phyloP scores from a whole-genome alignment of 2,888 invertebrate species.

The Rhopalosiphum nymphaeae region DNA sequence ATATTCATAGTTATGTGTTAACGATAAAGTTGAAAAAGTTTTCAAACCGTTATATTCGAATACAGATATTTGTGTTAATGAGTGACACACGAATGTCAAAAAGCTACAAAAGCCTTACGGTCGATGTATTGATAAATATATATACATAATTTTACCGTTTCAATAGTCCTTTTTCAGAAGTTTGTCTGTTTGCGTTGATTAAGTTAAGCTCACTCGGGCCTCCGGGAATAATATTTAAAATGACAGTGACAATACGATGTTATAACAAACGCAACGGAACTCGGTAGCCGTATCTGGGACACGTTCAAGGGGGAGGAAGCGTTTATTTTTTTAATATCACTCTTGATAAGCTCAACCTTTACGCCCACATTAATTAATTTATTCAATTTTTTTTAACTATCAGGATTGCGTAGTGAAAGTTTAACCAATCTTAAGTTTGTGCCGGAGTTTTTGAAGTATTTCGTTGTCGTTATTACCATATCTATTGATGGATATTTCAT shows the following conservation, averaged over 20 bases:
- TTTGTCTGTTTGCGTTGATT: not conserved
- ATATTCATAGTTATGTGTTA: not conserved
- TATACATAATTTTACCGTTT: not conserved
- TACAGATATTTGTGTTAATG: not conserved
- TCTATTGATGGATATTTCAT: not conserved
- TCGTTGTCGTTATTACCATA: not conserved
- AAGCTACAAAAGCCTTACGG: not conserved
- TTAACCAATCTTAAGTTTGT: not conserved
- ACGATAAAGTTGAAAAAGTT: not conserved
- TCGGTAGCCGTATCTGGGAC: not conserved
- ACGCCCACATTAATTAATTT: not conserved
- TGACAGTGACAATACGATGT: not conserved
- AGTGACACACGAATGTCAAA: not conserved
- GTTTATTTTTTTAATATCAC: not conserved
- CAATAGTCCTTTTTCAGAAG: not conserved
- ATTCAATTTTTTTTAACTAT: not conserved
- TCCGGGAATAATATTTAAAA: constrained; percentile 4
- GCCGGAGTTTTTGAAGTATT: not conserved
- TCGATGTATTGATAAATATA: not conserved
- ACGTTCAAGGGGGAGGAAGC: not conserved
- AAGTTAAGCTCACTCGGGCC: not conserved
- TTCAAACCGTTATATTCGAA: not conserved
- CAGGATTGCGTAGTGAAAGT: not conserved
- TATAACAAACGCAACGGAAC: not conserved
- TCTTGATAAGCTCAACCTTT: not conserved